Base-by-base conservation (phyloP, 64 coral and sea anemone species). In the Montipora capricornis region DNA sequence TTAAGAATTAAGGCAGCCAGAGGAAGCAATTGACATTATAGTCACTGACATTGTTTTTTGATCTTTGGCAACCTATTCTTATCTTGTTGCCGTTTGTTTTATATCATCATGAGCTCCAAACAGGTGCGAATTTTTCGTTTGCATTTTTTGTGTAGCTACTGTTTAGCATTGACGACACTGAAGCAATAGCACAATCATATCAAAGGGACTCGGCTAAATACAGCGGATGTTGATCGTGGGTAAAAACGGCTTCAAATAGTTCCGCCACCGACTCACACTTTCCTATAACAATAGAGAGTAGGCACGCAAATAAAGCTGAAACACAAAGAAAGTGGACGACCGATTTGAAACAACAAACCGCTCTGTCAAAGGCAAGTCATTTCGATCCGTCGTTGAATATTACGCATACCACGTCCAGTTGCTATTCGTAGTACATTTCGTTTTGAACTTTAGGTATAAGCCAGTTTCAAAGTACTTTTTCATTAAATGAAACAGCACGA, bases 91-190 rank as follows among this genome's bases (percentile, higher is more conserved):
- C 53, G 53, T 57, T 57, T 57, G 53, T 57, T 57, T 57, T 11
- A 44, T 68, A 67, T 69, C 62, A 20, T 2, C 5, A 45, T 3
- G 3, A 9, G 29, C 80, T 61, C 9, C 61, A 13, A 84, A 84
- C 81, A 84, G 81, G 81, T 69, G 81, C 1, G 44, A 8, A 2
- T 50, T 2, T 47, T 13, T 7, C 75, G 6, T 57, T 57, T 57
- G 53, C 6, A 57, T 14, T 14, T 4, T 46, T 9, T 14, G n/a
- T 84, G 60, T 15, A 20, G 49, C 6, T 47, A 15, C 44, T 49
- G 81, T 67, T 84, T 49, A 69, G 81, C 7, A 57, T 81, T 81
- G 10, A 77, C 51, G 52, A 81, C 79, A 81, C 9, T 22, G n/a
- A 59, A 57, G 53, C 79, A 59, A 47, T 8, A 84, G 17, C 19